Evolutionary conservation across 2,888 invertebrate species (phyloP).

Genomic region (Amaurobius ferox): DNA sequence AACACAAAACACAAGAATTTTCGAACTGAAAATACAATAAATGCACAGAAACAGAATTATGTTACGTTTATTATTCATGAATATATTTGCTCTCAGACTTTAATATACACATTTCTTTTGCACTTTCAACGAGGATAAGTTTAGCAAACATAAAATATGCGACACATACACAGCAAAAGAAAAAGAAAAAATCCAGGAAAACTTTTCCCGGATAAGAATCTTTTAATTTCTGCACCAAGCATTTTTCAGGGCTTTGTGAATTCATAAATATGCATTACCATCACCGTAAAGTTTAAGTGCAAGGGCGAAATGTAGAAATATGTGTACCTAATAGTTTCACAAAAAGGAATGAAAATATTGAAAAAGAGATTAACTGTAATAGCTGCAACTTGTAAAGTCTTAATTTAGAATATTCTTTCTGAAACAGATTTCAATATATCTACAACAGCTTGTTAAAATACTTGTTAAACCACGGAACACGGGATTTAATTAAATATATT

Average conservation of each 20-base stretch:
- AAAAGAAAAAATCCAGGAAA: neutral
- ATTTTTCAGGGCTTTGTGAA: neutral
- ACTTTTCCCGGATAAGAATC: neutral
- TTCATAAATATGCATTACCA: slow-evolving; percentile 1
- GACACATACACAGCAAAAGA: neutral
- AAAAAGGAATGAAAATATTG: neutral
- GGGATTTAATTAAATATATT: neutral
- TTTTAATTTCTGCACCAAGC: neutral
- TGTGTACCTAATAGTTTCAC: neutral
- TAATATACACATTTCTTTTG: neutral
- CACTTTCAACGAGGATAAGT: neutral
- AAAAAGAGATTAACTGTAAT: neutral
- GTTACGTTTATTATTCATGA: neutral
- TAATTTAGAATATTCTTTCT: neutral
- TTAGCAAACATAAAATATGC: neutral
- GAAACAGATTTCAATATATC: neutral
- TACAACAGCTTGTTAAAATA: neutral
- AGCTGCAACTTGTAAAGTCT: neutral
- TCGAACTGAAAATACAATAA: too few species aligned
- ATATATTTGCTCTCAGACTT: neutral
- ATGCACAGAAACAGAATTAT: neutral
- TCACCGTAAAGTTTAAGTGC: neutral
- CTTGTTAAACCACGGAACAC: neutral
- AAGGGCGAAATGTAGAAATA: neutral
- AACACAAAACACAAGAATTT: too few species aligned